Conservation (phyloP, 2,888 invertebrate genomes). For the Zaprionus bogoriensis region DNA sequence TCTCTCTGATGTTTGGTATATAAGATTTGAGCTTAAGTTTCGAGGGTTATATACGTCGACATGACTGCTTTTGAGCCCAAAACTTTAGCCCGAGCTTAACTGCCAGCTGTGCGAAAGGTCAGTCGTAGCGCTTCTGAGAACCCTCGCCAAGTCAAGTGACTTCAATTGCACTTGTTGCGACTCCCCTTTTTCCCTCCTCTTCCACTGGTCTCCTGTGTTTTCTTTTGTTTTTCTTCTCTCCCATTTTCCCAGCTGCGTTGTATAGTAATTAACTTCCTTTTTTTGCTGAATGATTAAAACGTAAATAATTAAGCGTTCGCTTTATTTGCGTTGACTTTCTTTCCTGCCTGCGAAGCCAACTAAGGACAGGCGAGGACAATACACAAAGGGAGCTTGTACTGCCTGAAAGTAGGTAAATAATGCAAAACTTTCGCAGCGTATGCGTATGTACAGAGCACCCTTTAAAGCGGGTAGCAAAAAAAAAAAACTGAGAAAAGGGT, state of each 20-base stretch:
- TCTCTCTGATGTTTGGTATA: too few relatives aligned
- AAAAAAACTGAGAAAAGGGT: constrained; percentile 36
- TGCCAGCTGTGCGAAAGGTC: background rate
- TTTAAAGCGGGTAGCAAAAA: constrained; percentile 15
- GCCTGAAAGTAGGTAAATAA: constrained; percentile 39
- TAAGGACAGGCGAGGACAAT: background rate
- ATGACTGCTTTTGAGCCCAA: too few relatives aligned
- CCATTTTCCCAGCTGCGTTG: constrained; percentile 3
- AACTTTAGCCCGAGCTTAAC: too few relatives aligned
- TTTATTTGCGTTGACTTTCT: constrained; percentile 39
- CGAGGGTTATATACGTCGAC: too few relatives aligned
- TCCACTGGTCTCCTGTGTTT: background rate
- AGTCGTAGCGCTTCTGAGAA: background rate
- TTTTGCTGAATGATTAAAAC: constrained; percentile 53
- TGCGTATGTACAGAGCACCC: constrained; percentile 22
- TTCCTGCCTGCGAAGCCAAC: background rate
- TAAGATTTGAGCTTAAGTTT: too few relatives aligned
- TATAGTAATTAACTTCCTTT: constrained; percentile 55
- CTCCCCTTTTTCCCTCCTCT: background rate
- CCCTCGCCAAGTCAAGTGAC: background rate
- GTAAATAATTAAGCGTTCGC: constrained; percentile 60
- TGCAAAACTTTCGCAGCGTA: constrained; percentile 49
- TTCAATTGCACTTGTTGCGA: background rate
- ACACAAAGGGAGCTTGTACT: constrained; percentile 33
- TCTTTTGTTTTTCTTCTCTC: constrained; percentile 12